phyloP scores from a whole-genome alignment of 2,113 vertebrate genomes.

The Apteryx owenii region DNA sequence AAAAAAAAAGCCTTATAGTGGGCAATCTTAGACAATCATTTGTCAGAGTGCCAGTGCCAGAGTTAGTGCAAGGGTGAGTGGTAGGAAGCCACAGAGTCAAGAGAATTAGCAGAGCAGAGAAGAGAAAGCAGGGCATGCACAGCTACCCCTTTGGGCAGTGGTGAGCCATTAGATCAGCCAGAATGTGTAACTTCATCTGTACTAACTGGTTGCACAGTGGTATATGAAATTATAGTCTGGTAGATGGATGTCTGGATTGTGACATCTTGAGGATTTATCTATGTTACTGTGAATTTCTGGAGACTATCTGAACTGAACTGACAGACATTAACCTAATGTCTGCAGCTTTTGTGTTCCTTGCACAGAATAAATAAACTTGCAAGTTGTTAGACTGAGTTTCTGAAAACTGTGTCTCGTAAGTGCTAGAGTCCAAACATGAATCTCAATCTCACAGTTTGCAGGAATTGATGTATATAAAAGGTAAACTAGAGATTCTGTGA shows the following conservation, averaged over 20 bases:
- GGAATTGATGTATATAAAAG: neutral
- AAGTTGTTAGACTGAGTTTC: neutral
- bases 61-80: neutral
- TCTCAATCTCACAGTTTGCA: neutral
- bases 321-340: neutral
- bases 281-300: neutral
- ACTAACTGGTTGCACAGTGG: neutral
- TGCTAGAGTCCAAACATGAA: neutral
- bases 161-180: neutral
- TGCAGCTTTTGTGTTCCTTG: neutral
- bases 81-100: neutral
- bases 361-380: neutral
- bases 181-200: neutral
- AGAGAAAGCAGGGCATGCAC: fast-evolving
- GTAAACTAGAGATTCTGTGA: neutral
- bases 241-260: neutral
- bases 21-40: no score
- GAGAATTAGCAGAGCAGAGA: neutral
- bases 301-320: neutral
- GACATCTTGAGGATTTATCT: neutral
- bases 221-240: neutral
- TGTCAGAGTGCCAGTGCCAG: neutral
- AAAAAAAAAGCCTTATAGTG: neutral
- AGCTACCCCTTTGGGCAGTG: neutral
- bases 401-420: neutral